Evolutionary conservation across 2,888 invertebrate species (phyloP), one percentile per base, ranked within the genome.

Genomic region (Meteorus cinctellus): DNA sequence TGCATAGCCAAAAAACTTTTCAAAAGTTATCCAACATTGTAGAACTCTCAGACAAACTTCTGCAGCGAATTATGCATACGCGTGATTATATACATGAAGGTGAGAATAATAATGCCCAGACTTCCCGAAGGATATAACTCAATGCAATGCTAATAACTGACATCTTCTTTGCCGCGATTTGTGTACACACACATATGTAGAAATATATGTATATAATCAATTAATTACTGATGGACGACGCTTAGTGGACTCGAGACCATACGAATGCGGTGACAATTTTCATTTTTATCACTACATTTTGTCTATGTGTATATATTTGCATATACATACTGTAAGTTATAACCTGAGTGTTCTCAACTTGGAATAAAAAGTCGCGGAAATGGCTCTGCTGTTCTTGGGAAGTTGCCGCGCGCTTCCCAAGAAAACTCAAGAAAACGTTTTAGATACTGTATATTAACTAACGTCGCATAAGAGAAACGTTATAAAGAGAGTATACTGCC

Each of bases 381-480:
- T 31, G 74, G 72, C 76, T 80, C 77, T 77, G 74, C 77, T 75
- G 75, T 77, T 66, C 69, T 72, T 72, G 62, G 70, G 66, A 76
- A 80, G 79, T 82, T 81, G 78, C 75, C 77, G 24, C 19, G 77
- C 75, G 71, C 77, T 81, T 81, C 77, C 79, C 78, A 70, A 14
- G 31, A 10, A 82, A 81, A 82, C 78, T 82, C 81, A 78, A 19
- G 55, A 79, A 78, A 81, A 79, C 79, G 78, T 78, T 82, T 80
- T 80, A 81, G 62, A 80, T 55, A 68, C 45, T 73, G 72, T 60
- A 60, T n/a, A 72, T 75, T 66, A 70, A 65, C 19, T n/a, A 27
- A 27, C 70, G 70, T 70, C 60, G 59, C 27, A 41, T 29, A 55
- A n/a, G 24, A 60, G 48, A 8, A 36, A 34, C 19, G 34, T 59